Evolutionary conservation across 92 coral and sea anemone genomes (phyloP).

Genomic region (Epizoanthus stellaris): DNA sequence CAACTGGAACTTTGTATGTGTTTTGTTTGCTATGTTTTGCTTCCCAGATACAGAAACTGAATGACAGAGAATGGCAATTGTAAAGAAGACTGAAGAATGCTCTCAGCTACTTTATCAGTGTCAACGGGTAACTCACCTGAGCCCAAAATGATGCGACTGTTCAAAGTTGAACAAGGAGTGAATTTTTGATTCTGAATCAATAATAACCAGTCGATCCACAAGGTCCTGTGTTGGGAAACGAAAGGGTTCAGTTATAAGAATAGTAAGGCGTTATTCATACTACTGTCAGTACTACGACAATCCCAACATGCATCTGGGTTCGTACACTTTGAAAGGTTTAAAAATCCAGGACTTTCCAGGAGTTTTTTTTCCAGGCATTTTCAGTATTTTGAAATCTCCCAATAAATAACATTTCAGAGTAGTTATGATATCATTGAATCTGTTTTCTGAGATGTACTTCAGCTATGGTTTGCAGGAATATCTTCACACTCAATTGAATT

Average conservation of each 20-base stretch:
- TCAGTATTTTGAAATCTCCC: no score
- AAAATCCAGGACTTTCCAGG: no score
- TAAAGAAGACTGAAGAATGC: background rate
- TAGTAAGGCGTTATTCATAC: background rate
- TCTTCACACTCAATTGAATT: no score
- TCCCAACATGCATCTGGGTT: no score
- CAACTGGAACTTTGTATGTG: no score
- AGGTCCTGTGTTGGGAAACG: constrained; percentile 67
- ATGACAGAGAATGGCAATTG: no score
- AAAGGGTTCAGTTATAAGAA: background rate
- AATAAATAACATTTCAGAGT: no score
- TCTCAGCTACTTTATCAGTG: background rate
- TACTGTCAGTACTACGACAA: background rate
- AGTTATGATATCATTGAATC: no score
- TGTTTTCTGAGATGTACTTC: no score
- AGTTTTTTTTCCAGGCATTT: no score
- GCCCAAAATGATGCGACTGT: constrained; percentile 95
- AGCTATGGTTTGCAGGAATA: no score
- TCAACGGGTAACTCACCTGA: constrained; percentile 62
- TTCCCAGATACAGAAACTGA: background rate
- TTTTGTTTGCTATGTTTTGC: background rate
- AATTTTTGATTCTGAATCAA: constrained; percentile 87
- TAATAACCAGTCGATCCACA: constrained; percentile 82
- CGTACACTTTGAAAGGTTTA: no score
- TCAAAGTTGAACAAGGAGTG: constrained; percentile 90